Evolutionary conservation across 2,888 invertebrate species (phyloP).

Genomic region (Caenorhabditis sinica): DNA sequence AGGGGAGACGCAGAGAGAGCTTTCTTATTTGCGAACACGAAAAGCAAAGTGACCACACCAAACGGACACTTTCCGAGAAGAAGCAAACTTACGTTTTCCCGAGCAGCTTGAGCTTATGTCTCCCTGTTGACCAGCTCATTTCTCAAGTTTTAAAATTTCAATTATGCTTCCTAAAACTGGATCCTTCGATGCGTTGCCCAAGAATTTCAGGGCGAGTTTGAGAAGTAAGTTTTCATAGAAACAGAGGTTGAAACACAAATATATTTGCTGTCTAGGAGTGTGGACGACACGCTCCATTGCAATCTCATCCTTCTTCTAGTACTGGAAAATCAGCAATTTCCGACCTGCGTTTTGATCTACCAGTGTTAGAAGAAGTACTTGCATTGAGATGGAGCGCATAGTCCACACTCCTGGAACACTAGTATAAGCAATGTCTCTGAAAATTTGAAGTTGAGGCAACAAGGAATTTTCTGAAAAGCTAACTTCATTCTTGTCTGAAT

Average conservation of each 20-base stretch:
- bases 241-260: too few species aligned
- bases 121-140: background rate
- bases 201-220: conserved; percentile 34
- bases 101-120: conserved; percentile 27
- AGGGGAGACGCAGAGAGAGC: conserved; percentile 27
- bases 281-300: too few species aligned
- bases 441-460: background rate
- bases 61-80: conserved; percentile 40
- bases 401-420: too few species aligned
- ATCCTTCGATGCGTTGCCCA: conserved; percentile 39
- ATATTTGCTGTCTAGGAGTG: too few species aligned
- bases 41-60: conserved; percentile 56
- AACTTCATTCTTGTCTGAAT: background rate
- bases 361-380: too few species aligned
- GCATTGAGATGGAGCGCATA: too few species aligned
- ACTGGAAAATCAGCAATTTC: too few species aligned
- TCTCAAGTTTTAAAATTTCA: background rate
- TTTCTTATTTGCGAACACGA: conserved; percentile 55
- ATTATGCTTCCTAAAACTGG: conserved; percentile 39
- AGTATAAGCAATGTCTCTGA: too few species aligned
- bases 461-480: background rate
- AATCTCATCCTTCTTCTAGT: too few species aligned
- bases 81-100: too few species aligned
- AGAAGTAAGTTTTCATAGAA: conserved; percentile 38
- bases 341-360: too few species aligned